Base-by-base conservation (phyloP, 1,140 invertebrate genomes). In the Mesaphorura yosii region DNA sequence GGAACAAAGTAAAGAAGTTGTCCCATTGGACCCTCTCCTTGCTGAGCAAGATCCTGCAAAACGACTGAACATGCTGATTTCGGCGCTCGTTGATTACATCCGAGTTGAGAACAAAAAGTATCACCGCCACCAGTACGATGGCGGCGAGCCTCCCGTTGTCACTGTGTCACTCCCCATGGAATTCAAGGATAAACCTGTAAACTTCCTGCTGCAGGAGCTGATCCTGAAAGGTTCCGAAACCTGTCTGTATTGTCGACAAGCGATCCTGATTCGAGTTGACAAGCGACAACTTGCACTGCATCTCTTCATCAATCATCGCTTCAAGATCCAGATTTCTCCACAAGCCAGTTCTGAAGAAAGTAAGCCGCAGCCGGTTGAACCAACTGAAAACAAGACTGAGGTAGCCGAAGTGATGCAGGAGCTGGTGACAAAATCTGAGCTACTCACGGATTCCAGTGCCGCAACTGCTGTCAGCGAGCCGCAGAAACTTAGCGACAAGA, bases 221-320 rank as follows among this genome's bases (percentile, higher is more conserved):
- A 15, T 63, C 15, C 12, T 20, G 1, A 51, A 58, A 20, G 55
- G 40, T 22, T 47, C 40, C n/a, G 19, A 74, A 3, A 73, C 72
- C 26, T 89, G 86, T 67, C 74, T 86, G 27, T 88, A 86, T 65
- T 89, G 86, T 64, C 85, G 86, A 66, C 84, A 88, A 70, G 84
- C 83, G 0, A 73, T 82, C 20, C 79, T 81, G 55, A 84, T 88
- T 58, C 81, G 84, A 2, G 83, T 88, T 0, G 84, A 88, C 67
- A 84, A 80, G 39, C 80, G 81, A 66, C 82, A 86, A 62, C 65
- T 89, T 34, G 78, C 79, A 1, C 66, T 86, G 14, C 86, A 89
- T 65, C 76, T 87, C 64, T 76, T 88, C 2, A 73, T 78, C 3
- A 76, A 85, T 64, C 86, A 88, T 68, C 71, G 81, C 5, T 87